Base-by-base conservation (phyloP, 2,888 invertebrate species). In the Parnassius orleans region DNA sequence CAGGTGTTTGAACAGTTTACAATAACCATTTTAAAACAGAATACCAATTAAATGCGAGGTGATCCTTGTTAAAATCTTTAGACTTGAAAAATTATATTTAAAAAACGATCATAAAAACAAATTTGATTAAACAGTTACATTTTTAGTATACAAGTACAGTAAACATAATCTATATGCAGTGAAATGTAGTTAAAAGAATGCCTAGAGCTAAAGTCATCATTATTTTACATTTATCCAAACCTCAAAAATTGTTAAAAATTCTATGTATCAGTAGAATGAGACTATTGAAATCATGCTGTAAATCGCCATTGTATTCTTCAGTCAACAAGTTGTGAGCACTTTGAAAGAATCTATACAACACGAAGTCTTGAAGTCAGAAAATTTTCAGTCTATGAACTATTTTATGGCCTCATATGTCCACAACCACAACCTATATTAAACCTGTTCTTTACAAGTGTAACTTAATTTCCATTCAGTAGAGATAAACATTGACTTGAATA, bases 191-290 rank as follows among this genome's bases (percentile, higher is more conserved):
- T 85, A 84, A 76, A 81, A 84, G 79, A 84, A 86, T 81, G 83
- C 77, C 87, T 87, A 87, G 83, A 86, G 83, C 83, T 83, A 83
- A 77, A 75, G 71, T 77, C 80, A 67, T 78, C 72, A 76, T 70
- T 78, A 59, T 80, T 79, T 80, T 72, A 79, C 68, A 72, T 60
- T 64, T 72, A 72, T 75, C 75, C 70, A 74, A 77, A 74, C 72
- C 67, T 73, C 76, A 68, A 75, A 79, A 73, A 46, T 5, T 72
- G 71, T 80, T 81, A 82, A 76, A 83, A 79, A 75, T 72, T 70
- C 71, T 70, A 73, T 68, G 67, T 70, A 51, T 46, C 51, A 50
- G 42, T 54, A 53, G 11, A 11, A 48, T 53, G 43, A 59, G 7
- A 54, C 19, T 52, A 62, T 53, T n/a, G 44, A 51, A 63, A 50